A percentile compares a stretch with the other conserved stretches of the same genome.
Evolutionary conservation across 2,797 vertebrate genomes (phyloP).

Genomic region (Eospalax fontanierii): DNA sequence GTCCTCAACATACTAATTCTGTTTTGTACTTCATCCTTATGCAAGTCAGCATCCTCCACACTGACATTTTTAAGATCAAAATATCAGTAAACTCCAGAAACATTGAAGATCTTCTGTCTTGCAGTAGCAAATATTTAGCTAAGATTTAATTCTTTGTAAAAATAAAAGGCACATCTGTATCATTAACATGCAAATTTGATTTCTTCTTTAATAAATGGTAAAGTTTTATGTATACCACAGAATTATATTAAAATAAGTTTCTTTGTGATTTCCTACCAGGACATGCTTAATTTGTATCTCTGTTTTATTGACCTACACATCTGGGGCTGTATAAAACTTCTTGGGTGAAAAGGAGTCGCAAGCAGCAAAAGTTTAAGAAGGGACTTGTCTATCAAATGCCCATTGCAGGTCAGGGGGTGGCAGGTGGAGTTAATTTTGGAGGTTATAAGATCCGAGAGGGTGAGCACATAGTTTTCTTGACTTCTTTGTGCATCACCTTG

Average conservation of each 20-base stretch:
- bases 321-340: not conserved
- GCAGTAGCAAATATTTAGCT: not conserved
- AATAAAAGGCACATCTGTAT: not conserved
- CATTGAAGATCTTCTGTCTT: not conserved
- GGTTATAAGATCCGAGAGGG: not conserved
- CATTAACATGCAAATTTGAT: too few relatives aligned
- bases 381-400: not conserved
- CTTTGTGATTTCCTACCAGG: not conserved
- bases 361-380: not conserved
- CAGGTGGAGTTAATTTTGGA: rapidly evolving
- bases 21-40: not conserved
- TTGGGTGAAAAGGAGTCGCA: too few relatives aligned
- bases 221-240: not conserved
- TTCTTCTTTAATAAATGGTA: not conserved
- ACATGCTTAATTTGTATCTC: too few relatives aligned
- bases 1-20: not conserved
- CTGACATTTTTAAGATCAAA: not conserved
- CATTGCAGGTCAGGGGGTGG: too few relatives aligned
- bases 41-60: not conserved
- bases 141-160: not conserved
- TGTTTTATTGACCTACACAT: not conserved
- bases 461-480: not conserved
- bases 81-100: not conserved
- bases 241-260: conserved; percentile 4
- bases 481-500: not conserved